Evolutionary conservation across 2,888 invertebrate species (phyloP).

Genomic region (Philereme transversata): DNA sequence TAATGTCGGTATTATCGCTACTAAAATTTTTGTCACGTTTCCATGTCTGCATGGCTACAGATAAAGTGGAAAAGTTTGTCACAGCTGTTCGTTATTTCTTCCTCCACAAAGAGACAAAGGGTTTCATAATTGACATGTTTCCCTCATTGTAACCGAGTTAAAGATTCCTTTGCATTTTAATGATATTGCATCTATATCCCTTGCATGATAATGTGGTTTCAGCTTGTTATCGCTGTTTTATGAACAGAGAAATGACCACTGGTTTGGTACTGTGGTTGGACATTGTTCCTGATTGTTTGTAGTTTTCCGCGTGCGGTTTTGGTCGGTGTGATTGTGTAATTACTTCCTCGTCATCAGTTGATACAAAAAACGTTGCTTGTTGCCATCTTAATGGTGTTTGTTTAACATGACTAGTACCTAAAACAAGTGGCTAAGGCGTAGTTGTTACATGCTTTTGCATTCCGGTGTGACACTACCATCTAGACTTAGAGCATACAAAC

Average conservation of each 20-base stretch:
- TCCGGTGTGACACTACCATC: neutral
- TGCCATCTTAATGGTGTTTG: constrained; percentile 44
- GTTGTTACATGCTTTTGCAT: neutral
- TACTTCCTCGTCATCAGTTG: constrained; percentile 65
- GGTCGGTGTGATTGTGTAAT: constrained; percentile 66
- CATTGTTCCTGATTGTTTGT: constrained; percentile 61
- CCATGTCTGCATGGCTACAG: constrained; percentile 34
- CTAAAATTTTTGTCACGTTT: constrained; percentile 39
- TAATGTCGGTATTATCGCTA: constrained; percentile 41
- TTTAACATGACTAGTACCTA: constrained; percentile 27
- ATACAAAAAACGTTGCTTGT: constrained; percentile 55
- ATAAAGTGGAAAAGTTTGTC: constrained; percentile 38
- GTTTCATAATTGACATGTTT: constrained; percentile 38
- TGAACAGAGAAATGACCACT: constrained; percentile 34
- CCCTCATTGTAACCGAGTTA: constrained; percentile 41
- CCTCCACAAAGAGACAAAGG: constrained; percentile 34
- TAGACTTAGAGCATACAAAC: neutral
- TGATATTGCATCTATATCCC: constrained; percentile 35
- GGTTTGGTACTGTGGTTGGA: constrained; percentile 35
- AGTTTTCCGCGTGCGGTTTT: constrained; percentile 68
- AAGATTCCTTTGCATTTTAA: constrained; percentile 35
- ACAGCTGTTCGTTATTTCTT: constrained; percentile 35
- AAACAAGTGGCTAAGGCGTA: constrained; percentile 30
- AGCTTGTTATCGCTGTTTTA: constrained; percentile 42
- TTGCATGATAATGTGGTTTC: constrained; percentile 40